Conservation (phyloP, 2,888 invertebrate genomes). For the Polydrusus cervinus region DNA sequence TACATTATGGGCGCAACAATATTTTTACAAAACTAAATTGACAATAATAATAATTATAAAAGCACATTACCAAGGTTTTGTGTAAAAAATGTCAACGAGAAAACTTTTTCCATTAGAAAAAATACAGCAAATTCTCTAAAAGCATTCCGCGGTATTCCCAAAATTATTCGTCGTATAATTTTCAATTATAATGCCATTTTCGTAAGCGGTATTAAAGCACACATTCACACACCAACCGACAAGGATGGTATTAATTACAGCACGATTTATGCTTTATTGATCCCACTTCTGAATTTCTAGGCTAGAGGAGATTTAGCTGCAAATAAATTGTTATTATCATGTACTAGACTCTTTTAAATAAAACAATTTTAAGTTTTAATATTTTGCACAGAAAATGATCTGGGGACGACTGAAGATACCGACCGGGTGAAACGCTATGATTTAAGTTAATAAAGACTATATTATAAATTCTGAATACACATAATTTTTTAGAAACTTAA, state of each 20-base stretch:
- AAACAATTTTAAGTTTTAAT: too few relatives aligned
- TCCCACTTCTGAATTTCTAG: slow-evolving; percentile 58
- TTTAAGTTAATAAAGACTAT: too few relatives aligned
- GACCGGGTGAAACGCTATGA: too few relatives aligned
- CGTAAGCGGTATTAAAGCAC: slow-evolving; percentile 48
- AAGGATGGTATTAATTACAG: slow-evolving; percentile 70
- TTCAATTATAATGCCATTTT: slow-evolving; percentile 50
- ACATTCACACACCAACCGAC: slow-evolving; percentile 63
- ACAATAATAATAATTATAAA: not conserved
- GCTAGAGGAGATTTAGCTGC: slow-evolving; percentile 61
- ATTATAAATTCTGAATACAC: too few relatives aligned
- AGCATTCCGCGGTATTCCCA: slow-evolving; percentile 21
- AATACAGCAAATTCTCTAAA: slow-evolving; percentile 12
- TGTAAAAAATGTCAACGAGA: not conserved
- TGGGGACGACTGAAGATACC: too few relatives aligned
- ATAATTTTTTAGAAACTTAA: too few relatives aligned
- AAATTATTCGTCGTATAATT: slow-evolving; percentile 38
- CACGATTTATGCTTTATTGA: slow-evolving; percentile 68
- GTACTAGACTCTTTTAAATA: not conserved
- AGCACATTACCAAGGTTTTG: not conserved
- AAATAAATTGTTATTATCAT: slow-evolving; percentile 59
- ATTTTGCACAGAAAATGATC: too few relatives aligned
- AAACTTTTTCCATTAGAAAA: slow-evolving; percentile 24
- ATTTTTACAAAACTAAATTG: not conserved
- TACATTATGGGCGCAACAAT: too few relatives aligned